These are phyloP conservation scores for Rhodophaea formosa DNA, from an alignment of 2,888 invertebrate genomes.

Conservation along the genomic window DNA sequence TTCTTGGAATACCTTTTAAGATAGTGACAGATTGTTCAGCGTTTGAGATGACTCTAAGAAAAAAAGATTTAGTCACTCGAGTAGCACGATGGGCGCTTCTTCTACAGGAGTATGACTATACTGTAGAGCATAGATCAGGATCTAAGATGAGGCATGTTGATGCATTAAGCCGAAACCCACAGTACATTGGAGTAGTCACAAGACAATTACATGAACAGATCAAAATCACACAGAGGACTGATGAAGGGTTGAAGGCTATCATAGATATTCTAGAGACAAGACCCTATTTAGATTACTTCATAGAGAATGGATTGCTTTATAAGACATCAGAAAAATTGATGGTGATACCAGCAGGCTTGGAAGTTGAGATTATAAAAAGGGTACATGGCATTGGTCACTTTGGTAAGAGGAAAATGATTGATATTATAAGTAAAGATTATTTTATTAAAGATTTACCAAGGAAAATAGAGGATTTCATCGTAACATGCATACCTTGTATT, in stretches of 20 bases:
- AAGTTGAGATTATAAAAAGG: no score
- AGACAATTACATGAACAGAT: slow-evolving; percentile 13
- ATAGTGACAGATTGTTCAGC: slow-evolving; percentile 10
- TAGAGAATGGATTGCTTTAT: slow-evolving; percentile 17
- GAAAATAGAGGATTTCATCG: slow-evolving; percentile 19
- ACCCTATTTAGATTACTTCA: slow-evolving; percentile 23
- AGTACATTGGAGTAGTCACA: no score
- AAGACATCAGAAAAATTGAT: no score
- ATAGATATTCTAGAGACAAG: slow-evolving; percentile 5
- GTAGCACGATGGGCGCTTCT: slow-evolving; percentile 25
- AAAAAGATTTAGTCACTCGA: slow-evolving; percentile 19
- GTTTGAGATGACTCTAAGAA: slow-evolving; percentile 22
- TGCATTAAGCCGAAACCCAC: slow-evolving; percentile 23
- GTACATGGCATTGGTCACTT: no score
- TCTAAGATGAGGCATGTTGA: slow-evolving; percentile 26
- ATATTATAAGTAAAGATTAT: slow-evolving; percentile 33
- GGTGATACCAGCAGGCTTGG: no score
- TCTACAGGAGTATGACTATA: slow-evolving; percentile 14
- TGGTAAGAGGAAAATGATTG: no score
- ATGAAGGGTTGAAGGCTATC: slow-evolving; percentile 16
- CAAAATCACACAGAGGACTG: slow-evolving; percentile 20
- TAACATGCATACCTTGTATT: slow-evolving; percentile 22
- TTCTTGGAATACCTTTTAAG: slow-evolving; percentile 24
- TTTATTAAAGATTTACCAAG: slow-evolving; percentile 28
- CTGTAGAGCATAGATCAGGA: slow-evolving; percentile 20